phyloP scores from a whole-genome alignment of 2,888 invertebrate species.

The Oeneis ivallda region DNA sequence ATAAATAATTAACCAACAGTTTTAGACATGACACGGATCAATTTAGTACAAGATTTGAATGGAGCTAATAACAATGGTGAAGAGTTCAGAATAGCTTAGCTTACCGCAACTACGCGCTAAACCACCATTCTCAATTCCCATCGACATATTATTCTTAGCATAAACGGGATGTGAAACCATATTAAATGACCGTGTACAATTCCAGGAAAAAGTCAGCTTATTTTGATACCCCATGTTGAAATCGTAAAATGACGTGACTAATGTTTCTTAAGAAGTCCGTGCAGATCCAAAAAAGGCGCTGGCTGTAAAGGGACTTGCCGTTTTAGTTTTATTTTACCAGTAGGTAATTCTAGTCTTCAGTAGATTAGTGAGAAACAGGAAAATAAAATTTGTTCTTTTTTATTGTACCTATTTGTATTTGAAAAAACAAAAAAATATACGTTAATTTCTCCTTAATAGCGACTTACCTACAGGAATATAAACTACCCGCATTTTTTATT shows the following conservation, averaged over 20 bases:
- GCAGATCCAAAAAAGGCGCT: slow-evolving; percentile 1
- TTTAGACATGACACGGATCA: too few relatives aligned
- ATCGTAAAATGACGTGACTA: background rate
- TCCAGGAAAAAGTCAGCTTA: background rate
- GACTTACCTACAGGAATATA: too few relatives aligned
- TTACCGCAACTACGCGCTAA: too few relatives aligned
- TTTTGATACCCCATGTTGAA: background rate
- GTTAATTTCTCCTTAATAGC: too few relatives aligned
- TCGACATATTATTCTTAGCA: background rate
- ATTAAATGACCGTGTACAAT: background rate
- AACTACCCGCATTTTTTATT: too few relatives aligned
- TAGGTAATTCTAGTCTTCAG: background rate
- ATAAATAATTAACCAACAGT: too few relatives aligned
- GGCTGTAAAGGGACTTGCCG: background rate
- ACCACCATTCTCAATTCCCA: too few relatives aligned
- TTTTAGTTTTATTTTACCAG: background rate
- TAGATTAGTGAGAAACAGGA: background rate
- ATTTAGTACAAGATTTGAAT: too few relatives aligned
- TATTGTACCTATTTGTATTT: background rate
- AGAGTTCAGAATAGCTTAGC: too few relatives aligned
- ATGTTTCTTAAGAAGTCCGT: background rate
- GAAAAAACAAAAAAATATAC: too few relatives aligned
- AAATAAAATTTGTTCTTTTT: background rate
- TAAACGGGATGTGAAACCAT: slow-evolving; percentile 1
- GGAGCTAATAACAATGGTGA: too few relatives aligned